phyloP scores from a whole-genome alignment of 1,140 invertebrate genomes.

The Cydia fagiglandana region DNA sequence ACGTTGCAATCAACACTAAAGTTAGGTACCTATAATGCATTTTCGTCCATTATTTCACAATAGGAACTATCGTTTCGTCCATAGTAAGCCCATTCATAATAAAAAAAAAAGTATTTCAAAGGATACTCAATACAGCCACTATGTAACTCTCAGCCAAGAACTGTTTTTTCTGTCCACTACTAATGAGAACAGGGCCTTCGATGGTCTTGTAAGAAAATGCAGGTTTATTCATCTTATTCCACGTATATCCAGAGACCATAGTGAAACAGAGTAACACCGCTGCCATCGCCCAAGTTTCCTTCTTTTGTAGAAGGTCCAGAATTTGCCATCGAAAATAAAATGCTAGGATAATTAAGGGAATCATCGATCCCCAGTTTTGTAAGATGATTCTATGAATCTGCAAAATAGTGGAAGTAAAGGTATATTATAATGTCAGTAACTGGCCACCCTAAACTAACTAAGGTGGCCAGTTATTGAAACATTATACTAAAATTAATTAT shows the following conservation, averaged over 20 bases:
- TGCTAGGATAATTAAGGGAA: neutral
- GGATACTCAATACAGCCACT: slow-evolving; percentile 95
- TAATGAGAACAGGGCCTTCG: slow-evolving; percentile 92
- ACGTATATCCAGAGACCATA: slow-evolving; percentile 99
- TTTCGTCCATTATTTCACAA: too few species aligned
- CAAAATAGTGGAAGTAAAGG: neutral
- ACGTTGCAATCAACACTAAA: too few species aligned
- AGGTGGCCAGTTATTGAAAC: too few species aligned
- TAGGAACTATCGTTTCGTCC: too few species aligned
- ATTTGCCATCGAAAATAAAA: slow-evolving; percentile 88
- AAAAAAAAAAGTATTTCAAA: too few species aligned
- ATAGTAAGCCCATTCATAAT: too few species aligned
- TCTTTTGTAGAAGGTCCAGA: slow-evolving; percentile 98
- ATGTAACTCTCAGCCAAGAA: slow-evolving; percentile 99
- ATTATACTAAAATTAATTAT: too few species aligned
- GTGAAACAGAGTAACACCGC: slow-evolving; percentile 96
- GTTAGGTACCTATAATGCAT: too few species aligned
- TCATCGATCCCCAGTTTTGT: neutral
- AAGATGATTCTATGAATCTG: neutral
- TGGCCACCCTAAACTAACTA: too few species aligned
- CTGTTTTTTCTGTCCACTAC: slow-evolving; percentile 95
- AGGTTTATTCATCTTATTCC: slow-evolving; percentile 99
- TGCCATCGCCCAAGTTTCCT: slow-evolving; percentile 95
- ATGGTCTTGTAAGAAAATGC: slow-evolving; percentile 94
- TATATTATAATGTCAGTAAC: too few species aligned